phyloP scores from a whole-genome alignment of 2,797 vertebrate species.

The Clamator glandarius region DNA sequence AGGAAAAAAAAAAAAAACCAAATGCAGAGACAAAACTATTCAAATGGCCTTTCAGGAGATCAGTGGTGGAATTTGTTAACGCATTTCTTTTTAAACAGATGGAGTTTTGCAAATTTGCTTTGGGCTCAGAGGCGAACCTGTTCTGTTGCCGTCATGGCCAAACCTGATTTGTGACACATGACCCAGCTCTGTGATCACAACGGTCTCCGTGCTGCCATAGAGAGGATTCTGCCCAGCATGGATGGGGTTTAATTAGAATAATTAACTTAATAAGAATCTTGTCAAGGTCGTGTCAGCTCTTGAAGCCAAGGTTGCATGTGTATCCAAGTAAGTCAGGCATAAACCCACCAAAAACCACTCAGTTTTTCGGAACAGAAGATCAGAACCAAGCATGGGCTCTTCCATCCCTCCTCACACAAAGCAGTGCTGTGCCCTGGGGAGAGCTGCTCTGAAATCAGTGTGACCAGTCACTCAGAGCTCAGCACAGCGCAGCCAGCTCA shows the following conservation, averaged over 20 bases:
- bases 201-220: background rate
- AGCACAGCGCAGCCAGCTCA: background rate
- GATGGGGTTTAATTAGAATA: background rate
- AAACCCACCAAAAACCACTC: background rate
- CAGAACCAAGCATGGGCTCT: background rate
- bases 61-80: constrained; percentile 1
- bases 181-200: background rate
- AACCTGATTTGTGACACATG: background rate
- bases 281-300: background rate
- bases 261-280: background rate
- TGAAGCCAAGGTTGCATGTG: background rate
- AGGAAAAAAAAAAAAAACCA: constrained; percentile 31
- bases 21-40: constrained; percentile 41
- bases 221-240: background rate
- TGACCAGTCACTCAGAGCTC: background rate
- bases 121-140: constrained; percentile 13
- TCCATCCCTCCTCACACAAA: background rate
- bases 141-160: background rate
- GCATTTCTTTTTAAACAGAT: constrained; percentile 13
- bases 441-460: background rate
- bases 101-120: constrained; percentile 14
- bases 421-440: background rate
- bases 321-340: background rate
- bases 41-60: constrained; percentile 46
- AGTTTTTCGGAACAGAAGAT: background rate